Evolutionary conservation across 2,888 invertebrate species (phyloP), one percentile per base, ranked within the genome.

Genomic region (Drosophila sordidapex): DNA sequence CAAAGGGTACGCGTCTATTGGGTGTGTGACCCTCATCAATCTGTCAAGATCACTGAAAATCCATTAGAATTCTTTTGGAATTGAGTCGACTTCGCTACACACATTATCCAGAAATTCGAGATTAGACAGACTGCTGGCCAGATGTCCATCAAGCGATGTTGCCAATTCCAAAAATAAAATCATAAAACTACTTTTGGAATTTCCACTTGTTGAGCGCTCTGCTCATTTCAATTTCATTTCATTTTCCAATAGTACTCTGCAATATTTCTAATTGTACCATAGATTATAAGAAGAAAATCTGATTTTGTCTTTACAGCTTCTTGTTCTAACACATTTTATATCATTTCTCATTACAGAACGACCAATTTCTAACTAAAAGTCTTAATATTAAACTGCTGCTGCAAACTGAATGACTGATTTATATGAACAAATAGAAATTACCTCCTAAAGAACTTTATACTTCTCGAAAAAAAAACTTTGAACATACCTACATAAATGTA

Each of bases 341-440:
- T 31, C 66, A 31, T 43, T 59, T 82, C 70, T 76, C 33, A 25
- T 89, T 90, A 0, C 86, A 91, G 91, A 82, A 77, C 81, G 81
- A 82, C 83, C 79, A 80, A 87, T 70, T 79, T 72, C 74, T 51
- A 88, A 88, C 83, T 48, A 83, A 90, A 90, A 86, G 87, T 90
- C 90, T 90, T 88, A 63, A 59, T 61, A 73, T 46, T n/a, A 62
- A 81, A 78, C 79, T 79, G 78, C 84, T 83, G 82, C 87, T 80
- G 83, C 82, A 74, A 82, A 77, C 82, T 64, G 65, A 79, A 77
- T 87, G 91, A 91, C 91, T 91, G 91, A 91, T 91, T 90, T 89
- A 84, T 76, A 74, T 70, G 66, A 74, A 72, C 38, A 43, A 67
- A 67, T 60, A 79, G 60, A 63, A 71, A 59, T 71, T 75, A 82